These are phyloP conservation scores for Ascaphus truei DNA, from an alignment of 2,113 vertebrate genomes.

Conservation along the genomic window DNA sequence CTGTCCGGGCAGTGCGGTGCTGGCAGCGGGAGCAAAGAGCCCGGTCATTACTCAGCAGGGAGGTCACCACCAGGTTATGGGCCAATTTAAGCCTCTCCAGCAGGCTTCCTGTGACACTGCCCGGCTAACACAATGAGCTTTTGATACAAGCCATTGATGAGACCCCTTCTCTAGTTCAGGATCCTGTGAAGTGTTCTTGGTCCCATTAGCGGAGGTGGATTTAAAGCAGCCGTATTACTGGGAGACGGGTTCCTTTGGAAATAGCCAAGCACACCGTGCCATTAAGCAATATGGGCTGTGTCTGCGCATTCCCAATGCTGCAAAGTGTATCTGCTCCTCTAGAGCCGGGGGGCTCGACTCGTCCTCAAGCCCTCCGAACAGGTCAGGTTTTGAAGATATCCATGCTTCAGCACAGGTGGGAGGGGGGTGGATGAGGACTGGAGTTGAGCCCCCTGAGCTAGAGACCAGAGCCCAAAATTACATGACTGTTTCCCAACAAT, in stretches of 20 bases:
- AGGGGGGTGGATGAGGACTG: no score
- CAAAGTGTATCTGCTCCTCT: background rate
- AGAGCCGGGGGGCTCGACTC: no score
- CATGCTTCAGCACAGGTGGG: no score
- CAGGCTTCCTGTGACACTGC: slow-evolving; percentile 52
- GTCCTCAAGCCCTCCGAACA: no score
- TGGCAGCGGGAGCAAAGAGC: slow-evolving; percentile 33
- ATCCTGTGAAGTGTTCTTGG: no score
- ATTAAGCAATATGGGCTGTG: background rate
- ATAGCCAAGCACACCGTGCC: background rate
- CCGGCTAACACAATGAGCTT: slow-evolving; percentile 58
- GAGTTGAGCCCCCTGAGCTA: no score
- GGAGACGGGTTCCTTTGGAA: background rate
- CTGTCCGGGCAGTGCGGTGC: background rate
- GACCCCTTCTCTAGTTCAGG: no score
- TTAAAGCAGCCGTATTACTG: no score
- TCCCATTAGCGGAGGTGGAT: no score
- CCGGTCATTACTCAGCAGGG: slow-evolving; percentile 51
- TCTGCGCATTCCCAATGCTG: background rate
- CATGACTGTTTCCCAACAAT: no score
- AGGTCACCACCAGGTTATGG: slow-evolving; percentile 60
- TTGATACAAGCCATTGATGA: slow-evolving; percentile 25
- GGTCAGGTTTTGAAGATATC: no score
- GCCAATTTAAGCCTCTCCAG: slow-evolving; percentile 56
- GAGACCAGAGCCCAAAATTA: no score